These are phyloP conservation scores for Sycophaga agraensis DNA, from an alignment of 1,140 invertebrate genomes.

Conservation along the genomic window DNA sequence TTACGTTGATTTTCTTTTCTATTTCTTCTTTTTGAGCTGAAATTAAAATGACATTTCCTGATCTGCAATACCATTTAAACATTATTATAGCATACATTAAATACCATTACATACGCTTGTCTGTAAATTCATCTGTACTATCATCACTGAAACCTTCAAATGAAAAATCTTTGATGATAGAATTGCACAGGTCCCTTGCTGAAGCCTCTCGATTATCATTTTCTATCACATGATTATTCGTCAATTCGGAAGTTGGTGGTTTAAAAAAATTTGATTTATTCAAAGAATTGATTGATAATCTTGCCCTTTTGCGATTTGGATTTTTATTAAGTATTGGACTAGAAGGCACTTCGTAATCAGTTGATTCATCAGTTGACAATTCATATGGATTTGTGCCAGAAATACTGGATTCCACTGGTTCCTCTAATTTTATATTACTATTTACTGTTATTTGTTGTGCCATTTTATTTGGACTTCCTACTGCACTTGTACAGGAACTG, in stretches of 20 bases:
- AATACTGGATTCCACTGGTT: background rate
- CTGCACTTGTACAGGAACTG: background rate
- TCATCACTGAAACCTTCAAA: slow-evolving; percentile 11
- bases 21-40: background rate
- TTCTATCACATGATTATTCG: background rate
- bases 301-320: slow-evolving; percentile 3
- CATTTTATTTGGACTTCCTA: slow-evolving; percentile 1
- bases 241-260: background rate
- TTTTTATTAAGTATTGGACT: slow-evolving; percentile 13
- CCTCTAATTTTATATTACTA: background rate
- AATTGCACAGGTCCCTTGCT: slow-evolving; percentile 15
- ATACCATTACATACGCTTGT: slow-evolving; percentile 20
- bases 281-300: slow-evolving; percentile 2
- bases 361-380: background rate
- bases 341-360: slow-evolving; percentile 2
- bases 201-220: background rate
- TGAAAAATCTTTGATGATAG: slow-evolving; percentile 20
- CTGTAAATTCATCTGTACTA: slow-evolving; percentile 9
- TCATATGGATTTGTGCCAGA: background rate
- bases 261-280: background rate
- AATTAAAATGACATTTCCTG: background rate
- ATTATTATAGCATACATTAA: background rate
- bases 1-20: background rate
- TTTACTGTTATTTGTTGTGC: background rate
- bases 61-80: background rate